A percentile compares a stretch with the other conserved stretches of the same genome.
These are phyloP conservation scores for Leptodactylus fuscus DNA, from an alignment of 2,113 vertebrate species.

Conservation along the genomic window DNA sequence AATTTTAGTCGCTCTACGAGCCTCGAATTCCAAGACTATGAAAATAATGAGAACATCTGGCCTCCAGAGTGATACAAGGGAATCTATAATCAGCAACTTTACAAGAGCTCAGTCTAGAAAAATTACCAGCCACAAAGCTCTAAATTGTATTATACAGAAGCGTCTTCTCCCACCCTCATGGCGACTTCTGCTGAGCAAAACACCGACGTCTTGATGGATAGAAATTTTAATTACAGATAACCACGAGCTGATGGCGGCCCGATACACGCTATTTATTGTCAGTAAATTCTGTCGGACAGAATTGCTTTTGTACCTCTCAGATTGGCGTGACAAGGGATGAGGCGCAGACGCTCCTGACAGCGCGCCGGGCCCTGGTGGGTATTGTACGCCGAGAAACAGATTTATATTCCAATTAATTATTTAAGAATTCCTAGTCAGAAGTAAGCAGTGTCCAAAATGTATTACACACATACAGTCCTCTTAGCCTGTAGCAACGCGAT, in stretches of 20 bases:
- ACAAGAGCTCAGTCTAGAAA: slow-evolving; percentile 39
- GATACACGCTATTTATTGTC: neutral
- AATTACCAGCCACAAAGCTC: slow-evolving; percentile 30
- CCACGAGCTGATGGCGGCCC: slow-evolving; percentile 12
- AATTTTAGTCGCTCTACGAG: slow-evolving; percentile 44
- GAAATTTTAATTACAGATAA: slow-evolving; percentile 55
- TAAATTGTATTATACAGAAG: slow-evolving; percentile 44
- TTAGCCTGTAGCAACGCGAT: neutral
- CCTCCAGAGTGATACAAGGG: slow-evolving; percentile 49
- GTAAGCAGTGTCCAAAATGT: slow-evolving; percentile 26
- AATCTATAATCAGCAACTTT: slow-evolving; percentile 55
- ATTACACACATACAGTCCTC: neutral
- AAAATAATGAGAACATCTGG: slow-evolving; percentile 57
- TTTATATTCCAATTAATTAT: slow-evolving; percentile 37
- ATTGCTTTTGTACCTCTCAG: neutral
- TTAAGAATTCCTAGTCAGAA: slow-evolving; percentile 8
- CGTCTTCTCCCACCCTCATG: neutral
- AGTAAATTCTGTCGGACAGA: neutral
- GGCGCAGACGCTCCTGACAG: neutral
- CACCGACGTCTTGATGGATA: slow-evolving; percentile 47
- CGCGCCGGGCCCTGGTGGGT: neutral
- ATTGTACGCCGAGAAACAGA: slow-evolving; percentile 9
- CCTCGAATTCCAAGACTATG: slow-evolving; percentile 35
- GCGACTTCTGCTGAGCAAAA: slow-evolving; percentile 19
- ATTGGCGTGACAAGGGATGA: slow-evolving; percentile 8